phyloP scores from a whole-genome alignment of 2,797 vertebrate genomes.

The Holocentrus rufus region DNA sequence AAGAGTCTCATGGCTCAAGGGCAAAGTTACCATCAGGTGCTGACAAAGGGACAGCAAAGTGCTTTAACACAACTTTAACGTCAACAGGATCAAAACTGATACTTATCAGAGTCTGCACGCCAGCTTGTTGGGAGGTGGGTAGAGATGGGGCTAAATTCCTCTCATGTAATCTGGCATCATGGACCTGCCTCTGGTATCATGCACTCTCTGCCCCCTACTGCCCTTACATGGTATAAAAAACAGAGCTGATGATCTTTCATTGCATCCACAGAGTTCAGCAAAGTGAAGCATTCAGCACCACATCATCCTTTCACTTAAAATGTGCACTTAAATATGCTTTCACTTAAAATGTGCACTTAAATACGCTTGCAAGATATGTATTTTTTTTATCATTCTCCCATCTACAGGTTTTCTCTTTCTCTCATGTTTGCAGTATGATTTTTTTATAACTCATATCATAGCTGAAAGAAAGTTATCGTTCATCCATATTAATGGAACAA shows the following conservation, averaged over 20 bases:
- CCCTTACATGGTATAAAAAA: neutral
- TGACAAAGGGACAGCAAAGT: slow-evolving; percentile 4
- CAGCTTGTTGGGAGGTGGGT: neutral
- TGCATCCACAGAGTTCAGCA: no score
- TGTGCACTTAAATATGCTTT: no score
- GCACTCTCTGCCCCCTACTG: slow-evolving; percentile 56
- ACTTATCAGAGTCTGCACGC: no score
- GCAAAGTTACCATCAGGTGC: neutral
- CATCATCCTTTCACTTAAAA: no score
- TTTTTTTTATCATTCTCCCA: no score
- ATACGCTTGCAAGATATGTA: no score
- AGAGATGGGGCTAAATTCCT: slow-evolving; percentile 24
- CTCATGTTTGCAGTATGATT: neutral
- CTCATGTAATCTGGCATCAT: slow-evolving; percentile 42
- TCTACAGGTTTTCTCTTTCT: no score
- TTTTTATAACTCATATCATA: neutral
- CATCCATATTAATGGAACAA: neutral
- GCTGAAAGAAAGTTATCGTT: neutral
- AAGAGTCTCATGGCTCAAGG: neutral
- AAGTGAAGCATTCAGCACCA: no score
- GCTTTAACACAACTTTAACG: slow-evolving; percentile 18
- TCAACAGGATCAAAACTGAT: slow-evolving; percentile 17
- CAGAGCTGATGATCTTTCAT: neutral
- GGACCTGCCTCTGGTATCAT: slow-evolving; percentile 13
- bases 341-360: no score